Evolutionary conservation across 2,113 vertebrate species (phyloP).

Genomic region (Sturnus vulgaris): DNA sequence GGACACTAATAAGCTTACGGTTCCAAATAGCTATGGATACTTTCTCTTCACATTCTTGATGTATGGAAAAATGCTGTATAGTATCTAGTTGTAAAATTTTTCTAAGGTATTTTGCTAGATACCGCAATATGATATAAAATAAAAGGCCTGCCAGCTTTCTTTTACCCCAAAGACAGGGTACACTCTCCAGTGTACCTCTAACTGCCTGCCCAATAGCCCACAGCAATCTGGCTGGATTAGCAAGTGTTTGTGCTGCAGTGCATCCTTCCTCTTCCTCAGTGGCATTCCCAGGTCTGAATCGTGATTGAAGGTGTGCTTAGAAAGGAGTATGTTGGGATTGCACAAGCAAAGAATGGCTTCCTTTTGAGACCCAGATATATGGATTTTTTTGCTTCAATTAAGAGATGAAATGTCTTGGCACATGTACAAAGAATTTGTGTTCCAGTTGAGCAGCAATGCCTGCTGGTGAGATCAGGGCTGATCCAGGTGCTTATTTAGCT

Average conservation of each 20-base stretch:
- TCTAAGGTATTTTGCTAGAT: not conserved
- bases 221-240: not conserved
- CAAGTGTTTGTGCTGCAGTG: not conserved
- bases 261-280: not conserved
- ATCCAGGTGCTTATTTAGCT: not conserved
- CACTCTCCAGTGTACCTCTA: not conserved
- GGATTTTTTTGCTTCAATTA: not conserved
- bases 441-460: not conserved
- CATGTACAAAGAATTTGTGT: not conserved
- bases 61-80: not conserved
- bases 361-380: not conserved
- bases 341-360: not conserved
- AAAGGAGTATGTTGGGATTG: not conserved
- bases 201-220: not conserved
- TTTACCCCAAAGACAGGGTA: not conserved
- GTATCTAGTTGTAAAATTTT: too few species aligned
- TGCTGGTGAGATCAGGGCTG: conserved; percentile 5
- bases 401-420: conserved; percentile 8
- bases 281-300: not conserved
- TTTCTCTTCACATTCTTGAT: not conserved
- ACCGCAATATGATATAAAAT: not conserved
- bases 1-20: not conserved
- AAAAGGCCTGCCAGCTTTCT: not conserved
- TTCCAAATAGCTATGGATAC: not conserved
- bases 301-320: not conserved